Conservation (phyloP, 1,140 invertebrate species). For the Pristionchus pacificus region DNA sequence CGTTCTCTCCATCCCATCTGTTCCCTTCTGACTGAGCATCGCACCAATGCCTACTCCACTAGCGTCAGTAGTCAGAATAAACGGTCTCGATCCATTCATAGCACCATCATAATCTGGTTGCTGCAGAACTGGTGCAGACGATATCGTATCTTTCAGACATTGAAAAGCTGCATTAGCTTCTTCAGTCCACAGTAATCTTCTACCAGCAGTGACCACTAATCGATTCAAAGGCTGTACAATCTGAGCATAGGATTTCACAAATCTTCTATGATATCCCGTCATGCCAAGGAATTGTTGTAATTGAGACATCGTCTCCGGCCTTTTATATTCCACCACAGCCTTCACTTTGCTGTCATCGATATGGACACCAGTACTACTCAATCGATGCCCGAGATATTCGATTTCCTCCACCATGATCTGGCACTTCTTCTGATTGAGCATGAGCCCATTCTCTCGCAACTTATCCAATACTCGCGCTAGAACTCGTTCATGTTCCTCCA, state of each 20-base stretch:
- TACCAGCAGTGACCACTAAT: too few relatives aligned
- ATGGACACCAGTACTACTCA: slow-evolving; percentile 2
- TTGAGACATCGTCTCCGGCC: slow-evolving; percentile 5
- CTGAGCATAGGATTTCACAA: slow-evolving; percentile 20
- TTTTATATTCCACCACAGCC: background rate
- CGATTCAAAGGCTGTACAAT: slow-evolving; percentile 25
- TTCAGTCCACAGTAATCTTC: slow-evolving; percentile 8
- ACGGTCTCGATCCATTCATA: slow-evolving; percentile 9
- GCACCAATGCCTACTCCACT: slow-evolving; percentile 26
- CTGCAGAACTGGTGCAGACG: slow-evolving; percentile 27
- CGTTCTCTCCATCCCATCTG: slow-evolving; percentile 20
- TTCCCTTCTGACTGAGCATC: slow-evolving; percentile 29
- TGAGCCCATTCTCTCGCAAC: background rate
- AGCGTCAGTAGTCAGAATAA: slow-evolving; percentile 36
- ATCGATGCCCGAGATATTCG: too few relatives aligned
- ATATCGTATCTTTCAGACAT: slow-evolving; percentile 20
- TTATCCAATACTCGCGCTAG: background rate
- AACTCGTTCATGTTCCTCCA: background rate
- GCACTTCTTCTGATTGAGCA: slow-evolving; percentile 2
- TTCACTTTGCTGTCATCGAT: slow-evolving; percentile 4
- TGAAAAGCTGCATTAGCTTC: too few relatives aligned
- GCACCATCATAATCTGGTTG: slow-evolving; percentile 22
- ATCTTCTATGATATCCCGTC: slow-evolving; percentile 13
- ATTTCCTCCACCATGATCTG: background rate
- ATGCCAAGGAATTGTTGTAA: slow-evolving; percentile 12